phyloP scores from a whole-genome alignment of 2,113 vertebrate genomes.

The Periophthalmodon schlosseri region DNA sequence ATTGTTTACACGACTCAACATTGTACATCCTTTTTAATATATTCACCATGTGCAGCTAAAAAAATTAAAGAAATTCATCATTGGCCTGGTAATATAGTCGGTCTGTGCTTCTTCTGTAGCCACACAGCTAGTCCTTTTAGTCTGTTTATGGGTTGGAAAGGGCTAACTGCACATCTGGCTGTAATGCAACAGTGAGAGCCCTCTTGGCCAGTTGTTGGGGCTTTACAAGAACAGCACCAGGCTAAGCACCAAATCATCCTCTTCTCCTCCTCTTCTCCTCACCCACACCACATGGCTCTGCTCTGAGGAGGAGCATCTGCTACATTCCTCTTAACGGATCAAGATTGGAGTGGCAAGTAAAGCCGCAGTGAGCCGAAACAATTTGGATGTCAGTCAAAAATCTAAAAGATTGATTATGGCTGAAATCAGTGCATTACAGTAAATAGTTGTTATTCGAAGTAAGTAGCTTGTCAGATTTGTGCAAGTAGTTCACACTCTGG shows the following conservation, averaged over 20 bases:
- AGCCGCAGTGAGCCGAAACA: slow-evolving; percentile 33
- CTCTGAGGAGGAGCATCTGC: slow-evolving; percentile 40
- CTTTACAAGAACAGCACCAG: slow-evolving; percentile 57
- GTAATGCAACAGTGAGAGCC: slow-evolving; percentile 29
- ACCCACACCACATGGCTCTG: slow-evolving; percentile 42
- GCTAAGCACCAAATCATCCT: slow-evolving; percentile 47
- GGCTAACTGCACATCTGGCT: slow-evolving; percentile 66
- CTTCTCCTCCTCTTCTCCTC: slow-evolving; percentile 30
- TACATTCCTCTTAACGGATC: slow-evolving; percentile 45
- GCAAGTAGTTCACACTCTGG: slow-evolving; percentile 33
- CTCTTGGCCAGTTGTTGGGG: slow-evolving; percentile 50
- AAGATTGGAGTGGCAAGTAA: slow-evolving; percentile 29
- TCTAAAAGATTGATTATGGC: slow-evolving; percentile 23
- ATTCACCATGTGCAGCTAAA: background rate
- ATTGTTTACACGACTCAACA: background rate
- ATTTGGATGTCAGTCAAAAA: slow-evolving; percentile 27
- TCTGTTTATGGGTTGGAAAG: slow-evolving; percentile 35
- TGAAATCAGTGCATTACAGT: slow-evolving; percentile 23
- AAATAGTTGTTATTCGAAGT: slow-evolving; percentile 33
- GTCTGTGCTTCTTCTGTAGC: slow-evolving; percentile 24
- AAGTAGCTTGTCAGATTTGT: slow-evolving; percentile 54
- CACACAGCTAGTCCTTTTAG: slow-evolving; percentile 23
- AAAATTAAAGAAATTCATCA: background rate
- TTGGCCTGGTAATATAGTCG: slow-evolving; percentile 11
- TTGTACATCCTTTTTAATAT: background rate